These are phyloP conservation scores for Paratilapia polleni DNA, from an alignment of 2,113 vertebrate species.

Conservation along the genomic window DNA sequence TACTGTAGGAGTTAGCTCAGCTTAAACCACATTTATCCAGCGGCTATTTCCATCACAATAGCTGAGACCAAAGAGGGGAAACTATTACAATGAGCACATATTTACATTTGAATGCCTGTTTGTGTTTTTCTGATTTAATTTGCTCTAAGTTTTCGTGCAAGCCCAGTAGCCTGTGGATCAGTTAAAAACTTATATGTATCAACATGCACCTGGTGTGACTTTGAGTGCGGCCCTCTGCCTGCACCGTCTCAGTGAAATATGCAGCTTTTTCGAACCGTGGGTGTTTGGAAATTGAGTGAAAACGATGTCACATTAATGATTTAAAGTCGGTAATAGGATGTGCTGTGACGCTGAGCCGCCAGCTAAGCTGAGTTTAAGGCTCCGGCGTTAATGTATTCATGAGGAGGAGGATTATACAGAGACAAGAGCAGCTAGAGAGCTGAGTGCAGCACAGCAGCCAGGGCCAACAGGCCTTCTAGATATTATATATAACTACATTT, in stretches of 20 bases:
- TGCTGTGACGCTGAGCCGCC: slow-evolving; percentile 83
- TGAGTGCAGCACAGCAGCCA: slow-evolving; percentile 69
- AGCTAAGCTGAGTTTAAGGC: slow-evolving; percentile 83
- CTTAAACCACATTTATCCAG: slow-evolving; percentile 60
- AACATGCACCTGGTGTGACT: slow-evolving; percentile 23
- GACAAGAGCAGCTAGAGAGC: slow-evolving; percentile 73
- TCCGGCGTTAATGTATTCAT: slow-evolving; percentile 83
- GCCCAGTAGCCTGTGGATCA: background rate
- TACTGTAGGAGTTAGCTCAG: slow-evolving; percentile 61
- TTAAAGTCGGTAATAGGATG: slow-evolving; percentile 87
- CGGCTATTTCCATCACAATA: slow-evolving; percentile 48
- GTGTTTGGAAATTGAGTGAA: slow-evolving; percentile 83
- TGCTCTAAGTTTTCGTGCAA: slow-evolving; percentile 17
- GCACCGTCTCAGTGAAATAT: slow-evolving; percentile 62
- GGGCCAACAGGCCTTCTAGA: slow-evolving; percentile 70
- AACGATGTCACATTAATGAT: slow-evolving; percentile 86
- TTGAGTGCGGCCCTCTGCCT: slow-evolving; percentile 31
- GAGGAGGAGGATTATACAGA: slow-evolving; percentile 83
- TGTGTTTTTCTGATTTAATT: background rate
- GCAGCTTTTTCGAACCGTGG: slow-evolving; percentile 72
- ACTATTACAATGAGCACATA: slow-evolving; percentile 40
- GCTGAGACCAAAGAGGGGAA: slow-evolving; percentile 44
- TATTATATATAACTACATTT: slow-evolving; percentile 60
- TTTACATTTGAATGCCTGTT: slow-evolving; percentile 41
- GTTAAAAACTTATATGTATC: background rate